phyloP scores from a whole-genome alignment of 2,113 vertebrate genomes.

The Carlito syrichta region DNA sequence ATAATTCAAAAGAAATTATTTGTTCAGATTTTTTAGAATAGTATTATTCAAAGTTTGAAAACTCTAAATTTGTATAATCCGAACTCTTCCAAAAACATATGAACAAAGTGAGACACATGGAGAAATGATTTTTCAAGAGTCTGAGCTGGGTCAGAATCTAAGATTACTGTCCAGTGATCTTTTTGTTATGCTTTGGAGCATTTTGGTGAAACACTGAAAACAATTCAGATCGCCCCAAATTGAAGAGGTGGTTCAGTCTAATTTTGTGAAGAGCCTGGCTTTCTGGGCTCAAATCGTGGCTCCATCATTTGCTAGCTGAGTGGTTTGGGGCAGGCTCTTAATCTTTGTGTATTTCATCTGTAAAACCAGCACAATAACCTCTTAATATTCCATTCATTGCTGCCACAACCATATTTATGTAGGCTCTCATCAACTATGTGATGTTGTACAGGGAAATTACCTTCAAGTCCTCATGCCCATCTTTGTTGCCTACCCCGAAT shows the following conservation, averaged over 20 bases:
- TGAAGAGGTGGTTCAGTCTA: background rate
- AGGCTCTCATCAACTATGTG: background rate
- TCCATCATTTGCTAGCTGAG: background rate
- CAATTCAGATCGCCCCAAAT: background rate
- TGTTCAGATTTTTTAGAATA: background rate
- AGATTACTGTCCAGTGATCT: background rate
- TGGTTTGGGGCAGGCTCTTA: background rate
- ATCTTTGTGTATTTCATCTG: background rate
- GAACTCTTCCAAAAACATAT: background rate
- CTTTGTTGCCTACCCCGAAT: background rate
- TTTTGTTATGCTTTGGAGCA: background rate
- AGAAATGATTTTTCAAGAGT: background rate
- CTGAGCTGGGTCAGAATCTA: background rate
- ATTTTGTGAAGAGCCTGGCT: background rate
- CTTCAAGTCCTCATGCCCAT: background rate
- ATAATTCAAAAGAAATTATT: background rate
- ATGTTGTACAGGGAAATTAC: background rate
- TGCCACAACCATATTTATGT: background rate
- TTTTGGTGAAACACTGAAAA: slow-evolving; percentile 6
- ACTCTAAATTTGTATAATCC: background rate
- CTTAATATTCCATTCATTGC: background rate
- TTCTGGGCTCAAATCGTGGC: background rate
- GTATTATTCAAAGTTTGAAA: background rate
- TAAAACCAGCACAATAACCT: background rate
- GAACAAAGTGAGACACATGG: background rate